These are phyloP conservation scores for Tipula confusa DNA, from an alignment of 2,888 invertebrate species.

Conservation along the genomic window DNA sequence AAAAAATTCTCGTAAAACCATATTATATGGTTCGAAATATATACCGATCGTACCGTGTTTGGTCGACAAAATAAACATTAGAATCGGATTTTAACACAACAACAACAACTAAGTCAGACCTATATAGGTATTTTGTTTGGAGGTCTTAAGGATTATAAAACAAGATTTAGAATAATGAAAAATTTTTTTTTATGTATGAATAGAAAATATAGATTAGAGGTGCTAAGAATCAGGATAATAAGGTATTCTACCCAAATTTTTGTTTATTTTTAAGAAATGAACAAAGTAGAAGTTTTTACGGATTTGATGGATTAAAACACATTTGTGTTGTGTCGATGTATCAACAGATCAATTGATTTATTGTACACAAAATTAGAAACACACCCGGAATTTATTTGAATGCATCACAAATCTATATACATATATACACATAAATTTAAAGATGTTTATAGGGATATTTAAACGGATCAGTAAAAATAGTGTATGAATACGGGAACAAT, in stretches of 20 bases:
- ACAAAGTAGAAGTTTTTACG: slow-evolving; percentile 9
- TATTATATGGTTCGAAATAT: neutral
- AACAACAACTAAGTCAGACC: neutral
- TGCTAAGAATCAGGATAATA: slow-evolving; percentile 25
- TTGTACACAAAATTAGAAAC: neutral
- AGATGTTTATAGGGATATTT: neutral
- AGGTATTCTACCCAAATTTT: neutral
- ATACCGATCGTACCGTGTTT: neutral
- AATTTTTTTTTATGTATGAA: neutral
- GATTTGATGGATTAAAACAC: neutral
- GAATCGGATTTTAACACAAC: neutral
- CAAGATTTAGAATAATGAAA: neutral
- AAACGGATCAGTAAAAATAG: neutral
- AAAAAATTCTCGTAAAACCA: neutral
- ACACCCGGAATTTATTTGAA: neutral
- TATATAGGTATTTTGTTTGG: neutral
- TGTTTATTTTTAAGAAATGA: neutral
- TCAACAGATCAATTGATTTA: neutral
- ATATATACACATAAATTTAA: neutral
- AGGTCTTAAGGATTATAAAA: neutral
- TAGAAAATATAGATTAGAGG: slow-evolving; percentile 8
- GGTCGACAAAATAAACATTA: neutral
- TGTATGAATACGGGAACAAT: neutral
- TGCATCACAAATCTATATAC: neutral
- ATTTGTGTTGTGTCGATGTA: neutral